Evolutionary conservation across 2,113 vertebrate genomes (phyloP).

Genomic region (Seriola quinqueradiata): DNA sequence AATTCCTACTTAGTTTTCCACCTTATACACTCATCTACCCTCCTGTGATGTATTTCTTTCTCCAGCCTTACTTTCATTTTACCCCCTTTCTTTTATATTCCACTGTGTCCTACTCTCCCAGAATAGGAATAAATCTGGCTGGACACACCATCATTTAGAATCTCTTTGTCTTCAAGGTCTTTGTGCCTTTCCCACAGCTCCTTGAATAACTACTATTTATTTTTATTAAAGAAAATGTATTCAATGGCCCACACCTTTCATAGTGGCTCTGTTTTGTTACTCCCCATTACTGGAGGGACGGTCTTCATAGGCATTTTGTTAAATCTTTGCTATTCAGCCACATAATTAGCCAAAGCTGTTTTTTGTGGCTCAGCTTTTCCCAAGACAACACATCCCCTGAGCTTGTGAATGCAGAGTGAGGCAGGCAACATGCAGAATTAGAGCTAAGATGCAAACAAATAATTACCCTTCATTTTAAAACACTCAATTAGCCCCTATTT

Average conservation of each 20-base stretch:
- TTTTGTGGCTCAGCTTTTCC: slow-evolving; percentile 40
- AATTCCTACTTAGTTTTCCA: slow-evolving; percentile 16
- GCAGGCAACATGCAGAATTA: slow-evolving; percentile 49
- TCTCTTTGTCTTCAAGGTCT: slow-evolving; percentile 41
- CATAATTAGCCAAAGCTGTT: slow-evolving; percentile 52
- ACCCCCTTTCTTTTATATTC: slow-evolving; percentile 43
- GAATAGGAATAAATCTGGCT: slow-evolving; percentile 39
- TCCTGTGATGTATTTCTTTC: slow-evolving; percentile 47
- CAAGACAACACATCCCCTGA: slow-evolving; percentile 47
- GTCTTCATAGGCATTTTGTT: slow-evolving; percentile 57
- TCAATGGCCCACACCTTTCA: slow-evolving; percentile 9
- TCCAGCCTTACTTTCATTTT: slow-evolving; percentile 40
- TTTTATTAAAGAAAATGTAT: slow-evolving; percentile 26
- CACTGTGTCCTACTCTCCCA: slow-evolving; percentile 27
- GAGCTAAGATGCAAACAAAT: slow-evolving; percentile 72
- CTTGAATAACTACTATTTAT: slow-evolving; percentile 14
- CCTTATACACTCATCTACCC: slow-evolving; percentile 22
- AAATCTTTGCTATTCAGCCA: slow-evolving; percentile 50
- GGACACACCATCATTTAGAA: slow-evolving; percentile 29
- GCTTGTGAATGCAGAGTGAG: slow-evolving; percentile 33
- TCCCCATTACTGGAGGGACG: background rate
- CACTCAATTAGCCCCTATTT: slow-evolving; percentile 75
- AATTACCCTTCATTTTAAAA: slow-evolving; percentile 77
- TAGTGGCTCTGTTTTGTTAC: slow-evolving; percentile 10
- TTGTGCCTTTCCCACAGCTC: slow-evolving; percentile 19